phyloP scores from a whole-genome alignment of 2,888 invertebrate genomes.

The Drosophila paranaensis region DNA sequence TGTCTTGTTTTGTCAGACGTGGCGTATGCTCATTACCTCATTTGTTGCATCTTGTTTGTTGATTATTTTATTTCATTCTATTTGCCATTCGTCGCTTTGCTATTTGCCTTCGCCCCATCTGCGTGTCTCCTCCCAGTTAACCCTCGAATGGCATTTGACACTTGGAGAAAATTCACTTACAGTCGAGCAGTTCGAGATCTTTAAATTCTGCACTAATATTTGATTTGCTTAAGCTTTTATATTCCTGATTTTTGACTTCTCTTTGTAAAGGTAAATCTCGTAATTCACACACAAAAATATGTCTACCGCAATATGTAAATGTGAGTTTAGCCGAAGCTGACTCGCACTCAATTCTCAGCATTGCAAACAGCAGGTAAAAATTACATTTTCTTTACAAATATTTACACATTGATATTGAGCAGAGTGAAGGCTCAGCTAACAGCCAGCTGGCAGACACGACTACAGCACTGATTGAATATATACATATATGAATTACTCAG shows the following conservation, averaged over 20 bases:
- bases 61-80: slow-evolving; percentile 73
- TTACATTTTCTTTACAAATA: background rate
- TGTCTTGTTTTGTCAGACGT: slow-evolving; percentile 45
- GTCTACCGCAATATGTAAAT: background rate
- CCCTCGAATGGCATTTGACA: slow-evolving; percentile 1
- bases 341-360: background rate
- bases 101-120: slow-evolving; percentile 26
- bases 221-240: background rate
- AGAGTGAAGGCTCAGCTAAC: background rate
- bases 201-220: background rate
- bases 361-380: background rate
- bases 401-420: background rate
- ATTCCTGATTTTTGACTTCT: too few species aligned
- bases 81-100: slow-evolving; percentile 58
- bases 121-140: slow-evolving; percentile 43
- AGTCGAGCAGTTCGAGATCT: background rate
- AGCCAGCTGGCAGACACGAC: background rate
- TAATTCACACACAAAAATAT: background rate
- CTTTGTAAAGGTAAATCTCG: background rate
- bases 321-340: background rate
- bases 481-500: background rate
- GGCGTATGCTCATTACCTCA: slow-evolving; percentile 72
- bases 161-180: background rate
- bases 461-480: background rate
- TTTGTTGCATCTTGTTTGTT: slow-evolving; percentile 63